Percentiles rank a stretch among this genome's conserved stretches.
Evolutionary conservation across 2,113 vertebrate species (phyloP).

Genomic region (Artemisiospiza belli): DNA sequence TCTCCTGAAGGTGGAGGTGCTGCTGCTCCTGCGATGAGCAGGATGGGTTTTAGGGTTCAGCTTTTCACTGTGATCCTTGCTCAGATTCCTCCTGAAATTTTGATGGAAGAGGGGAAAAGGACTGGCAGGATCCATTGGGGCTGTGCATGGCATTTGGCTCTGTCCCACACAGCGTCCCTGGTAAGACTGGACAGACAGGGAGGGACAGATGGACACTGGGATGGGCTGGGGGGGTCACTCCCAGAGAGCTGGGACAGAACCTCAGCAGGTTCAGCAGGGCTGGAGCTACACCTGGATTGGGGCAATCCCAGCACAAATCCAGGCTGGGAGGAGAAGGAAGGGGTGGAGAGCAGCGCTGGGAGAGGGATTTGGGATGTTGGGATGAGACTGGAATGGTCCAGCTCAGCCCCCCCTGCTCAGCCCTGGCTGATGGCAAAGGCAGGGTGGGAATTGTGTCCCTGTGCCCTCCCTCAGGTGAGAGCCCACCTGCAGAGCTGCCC

Average conservation of each 20-base stretch:
- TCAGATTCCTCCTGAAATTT: rapidly evolving
- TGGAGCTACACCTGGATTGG: rapidly evolving
- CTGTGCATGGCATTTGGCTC: background rate
- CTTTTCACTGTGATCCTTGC: background rate
- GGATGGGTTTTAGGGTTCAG: background rate
- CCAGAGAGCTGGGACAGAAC: background rate
- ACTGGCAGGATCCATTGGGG: rapidly evolving
- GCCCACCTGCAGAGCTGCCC: too few relatives aligned
- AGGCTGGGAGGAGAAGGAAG: rapidly evolving
- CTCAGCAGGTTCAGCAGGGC: rapidly evolving
- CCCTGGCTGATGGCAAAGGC: background rate
- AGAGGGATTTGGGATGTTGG: background rate
- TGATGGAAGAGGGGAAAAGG: background rate
- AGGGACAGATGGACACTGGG: background rate
- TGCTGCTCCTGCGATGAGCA: background rate
- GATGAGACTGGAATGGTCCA: background rate
- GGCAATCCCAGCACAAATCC: background rate
- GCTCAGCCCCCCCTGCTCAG: too few relatives aligned
- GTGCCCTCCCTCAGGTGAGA: too few relatives aligned
- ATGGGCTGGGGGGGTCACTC: background rate
- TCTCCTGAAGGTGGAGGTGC: background rate
- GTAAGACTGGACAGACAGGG: background rate
- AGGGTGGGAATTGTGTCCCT: background rate
- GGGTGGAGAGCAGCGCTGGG: background rate
- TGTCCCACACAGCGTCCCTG: rapidly evolving